phyloP scores from a whole-genome alignment of 2,888 invertebrate genomes.

The Villa cingulata region DNA sequence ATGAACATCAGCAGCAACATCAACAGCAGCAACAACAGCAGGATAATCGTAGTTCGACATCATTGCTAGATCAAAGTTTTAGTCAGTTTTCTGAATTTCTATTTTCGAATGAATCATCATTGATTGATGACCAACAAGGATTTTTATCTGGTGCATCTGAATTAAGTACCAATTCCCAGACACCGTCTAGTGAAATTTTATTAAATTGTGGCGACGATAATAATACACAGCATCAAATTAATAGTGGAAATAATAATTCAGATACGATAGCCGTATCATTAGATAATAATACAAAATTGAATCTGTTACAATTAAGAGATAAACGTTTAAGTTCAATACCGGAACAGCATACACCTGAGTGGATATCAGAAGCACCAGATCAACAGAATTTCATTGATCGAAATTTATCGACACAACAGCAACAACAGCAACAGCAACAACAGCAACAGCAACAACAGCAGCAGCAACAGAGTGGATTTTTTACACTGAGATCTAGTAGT shows the following conservation, averaged over 20 bases:
- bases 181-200: conserved; percentile 13
- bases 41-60: conserved; percentile 13
- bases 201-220: conserved; percentile 7
- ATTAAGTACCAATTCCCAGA: conserved; percentile 8
- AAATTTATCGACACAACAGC: conserved; percentile 16
- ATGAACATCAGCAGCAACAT: conserved; percentile 27
- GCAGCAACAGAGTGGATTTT: conserved; percentile 24
- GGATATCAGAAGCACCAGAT: conserved; percentile 21
- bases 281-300: conserved; percentile 29
- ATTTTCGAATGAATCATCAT: conserved; percentile 32
- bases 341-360: conserved; percentile 24
- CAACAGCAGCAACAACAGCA: conserved; percentile 25
- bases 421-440: conserved; percentile 27
- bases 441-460: conserved; percentile 29
- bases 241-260: neutral
- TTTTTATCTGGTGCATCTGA: conserved; percentile 10
- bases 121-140: conserved; percentile 17
- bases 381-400: conserved; percentile 24
- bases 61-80: conserved; percentile 27
- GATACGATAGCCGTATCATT: conserved; percentile 21
- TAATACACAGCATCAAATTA: conserved; percentile 4
- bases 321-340: conserved; percentile 30
- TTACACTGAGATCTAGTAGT: conserved; percentile 32
- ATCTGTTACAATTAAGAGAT: conserved; percentile 24
- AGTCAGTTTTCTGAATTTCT: conserved; percentile 30